Conservation (phyloP, 2,113 vertebrate species). For the Furnarius figulus region DNA sequence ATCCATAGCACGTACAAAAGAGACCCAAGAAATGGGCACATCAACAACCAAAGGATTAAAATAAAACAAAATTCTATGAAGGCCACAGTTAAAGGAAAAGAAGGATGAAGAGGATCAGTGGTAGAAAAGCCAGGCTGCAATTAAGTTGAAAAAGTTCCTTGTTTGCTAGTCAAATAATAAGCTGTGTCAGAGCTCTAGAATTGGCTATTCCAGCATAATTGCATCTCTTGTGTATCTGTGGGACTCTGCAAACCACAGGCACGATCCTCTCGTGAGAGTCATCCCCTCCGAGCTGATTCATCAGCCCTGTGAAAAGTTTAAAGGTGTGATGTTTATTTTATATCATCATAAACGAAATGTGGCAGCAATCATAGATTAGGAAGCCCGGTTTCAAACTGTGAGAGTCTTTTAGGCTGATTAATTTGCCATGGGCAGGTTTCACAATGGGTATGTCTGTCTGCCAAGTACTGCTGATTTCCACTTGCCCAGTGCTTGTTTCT, state of each 20-base stretch:
- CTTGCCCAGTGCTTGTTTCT: not conserved
- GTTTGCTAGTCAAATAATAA: slow-evolving; percentile 59
- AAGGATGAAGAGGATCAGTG: slow-evolving; percentile 11
- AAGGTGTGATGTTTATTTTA: slow-evolving; percentile 57
- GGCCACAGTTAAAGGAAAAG: not conserved
- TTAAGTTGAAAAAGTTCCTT: slow-evolving; percentile 61
- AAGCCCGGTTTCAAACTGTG: not conserved
- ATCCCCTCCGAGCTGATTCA: slow-evolving; percentile 52
- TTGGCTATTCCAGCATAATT: slow-evolving; percentile 47
- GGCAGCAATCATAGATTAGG: not conserved
- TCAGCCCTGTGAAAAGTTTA: slow-evolving; percentile 34
- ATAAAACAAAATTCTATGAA: not conserved
- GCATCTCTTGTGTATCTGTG: slow-evolving; percentile 58
- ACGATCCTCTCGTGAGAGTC: not conserved
- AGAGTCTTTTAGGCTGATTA: not conserved
- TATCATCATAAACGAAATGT: not conserved
- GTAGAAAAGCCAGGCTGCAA: slow-evolving; percentile 31
- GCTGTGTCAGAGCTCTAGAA: not conserved
- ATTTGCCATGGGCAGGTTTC: not conserved
- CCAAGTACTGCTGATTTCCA: not conserved
- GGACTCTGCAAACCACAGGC: slow-evolving; percentile 29
- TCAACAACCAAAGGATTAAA: not conserved
- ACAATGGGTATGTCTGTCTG: not conserved
- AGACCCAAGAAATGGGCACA: not conserved
- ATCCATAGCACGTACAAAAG: not conserved